A percentile compares a stretch with the other conserved stretches of the same genome.
Evolutionary conservation across 1,140 invertebrate genomes (phyloP).

Genomic region (Manduca sexta): DNA sequence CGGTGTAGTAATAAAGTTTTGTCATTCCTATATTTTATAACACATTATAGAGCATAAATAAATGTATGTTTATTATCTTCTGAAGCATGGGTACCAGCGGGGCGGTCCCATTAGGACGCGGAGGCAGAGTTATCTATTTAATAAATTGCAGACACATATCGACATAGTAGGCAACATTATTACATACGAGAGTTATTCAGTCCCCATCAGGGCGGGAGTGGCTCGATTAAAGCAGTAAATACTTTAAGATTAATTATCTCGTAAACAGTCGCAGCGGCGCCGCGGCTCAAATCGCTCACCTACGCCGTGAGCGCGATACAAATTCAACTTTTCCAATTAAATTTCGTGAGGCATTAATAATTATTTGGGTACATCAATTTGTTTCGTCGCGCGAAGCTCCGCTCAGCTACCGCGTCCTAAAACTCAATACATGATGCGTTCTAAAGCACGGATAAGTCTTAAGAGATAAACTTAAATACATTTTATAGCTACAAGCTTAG

Average conservation of each 20-base stretch:
- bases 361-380: conserved; percentile 76
- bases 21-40: too few relatives aligned
- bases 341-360: conserved; percentile 76
- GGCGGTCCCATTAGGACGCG: too few relatives aligned
- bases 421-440: conserved; percentile 15
- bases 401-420: conserved; percentile 43
- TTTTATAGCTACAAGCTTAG: too few relatives aligned
- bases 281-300: conserved; percentile 64
- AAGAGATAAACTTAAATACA: conserved; percentile 13
- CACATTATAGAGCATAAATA: too few relatives aligned
- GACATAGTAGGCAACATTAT: conserved; percentile 38
- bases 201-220: conserved; percentile 54
- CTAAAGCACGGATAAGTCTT: conserved; percentile 16
- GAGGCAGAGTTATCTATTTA: neutral
- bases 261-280: conserved; percentile 61
- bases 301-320: conserved; percentile 71
- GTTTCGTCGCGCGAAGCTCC: conserved; percentile 59
- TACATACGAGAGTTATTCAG: conserved; percentile 66
- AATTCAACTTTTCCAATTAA: conserved; percentile 76
- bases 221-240: conserved; percentile 73
- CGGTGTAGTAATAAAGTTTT: too few relatives aligned
- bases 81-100: too few relatives aligned
- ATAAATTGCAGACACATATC: conserved; percentile 16
- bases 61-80: too few relatives aligned
- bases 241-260: conserved; percentile 73